Conservation (phyloP, 30 jellyfish, hydroid and myxozoan genomes). For the Aurelia aurita region DNA sequence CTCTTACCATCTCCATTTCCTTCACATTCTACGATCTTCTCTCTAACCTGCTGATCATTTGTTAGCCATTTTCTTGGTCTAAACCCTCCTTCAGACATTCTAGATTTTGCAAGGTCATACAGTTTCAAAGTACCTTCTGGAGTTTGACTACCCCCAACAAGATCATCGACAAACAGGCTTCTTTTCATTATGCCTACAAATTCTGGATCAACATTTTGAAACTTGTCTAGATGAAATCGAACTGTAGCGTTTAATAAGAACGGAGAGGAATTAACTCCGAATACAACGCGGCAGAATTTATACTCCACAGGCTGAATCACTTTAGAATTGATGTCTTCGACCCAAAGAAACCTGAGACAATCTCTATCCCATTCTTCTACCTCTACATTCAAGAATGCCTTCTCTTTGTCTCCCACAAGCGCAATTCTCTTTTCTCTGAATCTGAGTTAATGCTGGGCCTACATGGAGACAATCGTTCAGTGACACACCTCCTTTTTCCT, state of each 20-base stretch:
- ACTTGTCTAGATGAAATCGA: constrained; percentile 14
- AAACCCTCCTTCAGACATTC: constrained; percentile 25
- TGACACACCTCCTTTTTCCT: constrained; percentile 33
- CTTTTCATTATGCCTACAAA: constrained; percentile 20
- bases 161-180: constrained; percentile 39
- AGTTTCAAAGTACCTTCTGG: constrained; percentile 10
- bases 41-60: neutral
- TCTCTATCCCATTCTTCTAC: constrained; percentile 23
- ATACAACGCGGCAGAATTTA: constrained; percentile 8
- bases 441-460: constrained; percentile 50
- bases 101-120: neutral
- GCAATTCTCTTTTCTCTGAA: constrained; percentile 26
- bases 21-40: neutral
- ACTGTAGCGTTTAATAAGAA: constrained; percentile 37
- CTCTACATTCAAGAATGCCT: constrained; percentile 29
- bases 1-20: neutral
- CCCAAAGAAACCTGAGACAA: constrained; percentile 40
- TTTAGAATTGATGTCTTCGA: constrained; percentile 22
- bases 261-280: constrained; percentile 39
- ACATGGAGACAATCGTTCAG: constrained; percentile 54
- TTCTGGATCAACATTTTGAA: constrained; percentile 9
- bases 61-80: constrained; percentile 7
- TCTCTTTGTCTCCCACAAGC: constrained; percentile 31
- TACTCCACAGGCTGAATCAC: constrained; percentile 10
- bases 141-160: neutral